phyloP scores from a whole-genome alignment of 1,140 invertebrate species.

The Gonatopus flavifemur region DNA sequence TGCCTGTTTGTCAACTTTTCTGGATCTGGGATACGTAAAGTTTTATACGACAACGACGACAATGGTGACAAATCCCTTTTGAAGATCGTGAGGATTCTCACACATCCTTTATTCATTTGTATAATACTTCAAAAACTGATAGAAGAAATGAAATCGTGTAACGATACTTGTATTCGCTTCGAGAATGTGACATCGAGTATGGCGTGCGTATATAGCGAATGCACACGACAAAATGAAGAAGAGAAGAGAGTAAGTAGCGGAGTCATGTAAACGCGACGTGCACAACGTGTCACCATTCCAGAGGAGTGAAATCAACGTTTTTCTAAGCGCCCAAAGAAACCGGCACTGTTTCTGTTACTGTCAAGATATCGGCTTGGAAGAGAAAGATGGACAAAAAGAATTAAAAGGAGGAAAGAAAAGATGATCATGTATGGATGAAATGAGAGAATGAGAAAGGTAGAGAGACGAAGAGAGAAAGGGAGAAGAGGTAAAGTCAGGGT shows the following conservation, averaged over 20 bases:
- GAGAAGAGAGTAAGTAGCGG: conserved; percentile 8
- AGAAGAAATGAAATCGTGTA: too few relatives aligned
- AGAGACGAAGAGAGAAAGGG: conserved; percentile 18
- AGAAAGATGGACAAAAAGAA: conserved; percentile 27
- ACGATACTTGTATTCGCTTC: conserved; percentile 20
- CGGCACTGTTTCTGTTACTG: conserved; percentile 23
- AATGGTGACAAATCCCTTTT: too few relatives aligned
- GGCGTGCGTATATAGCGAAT: too few relatives aligned
- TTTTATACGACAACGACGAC: too few relatives aligned
- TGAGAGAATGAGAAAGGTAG: conserved; percentile 10
- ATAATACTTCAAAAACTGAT: too few relatives aligned
- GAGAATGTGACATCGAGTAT: conserved; percentile 14
- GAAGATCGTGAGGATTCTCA: too few relatives aligned
- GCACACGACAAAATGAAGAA: too few relatives aligned
- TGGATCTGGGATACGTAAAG: too few relatives aligned
- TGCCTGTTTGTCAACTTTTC: too few relatives aligned
- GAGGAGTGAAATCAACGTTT: conserved; percentile 52
- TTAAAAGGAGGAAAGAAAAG: too few relatives aligned
- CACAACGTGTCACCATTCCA: conserved; percentile 49
- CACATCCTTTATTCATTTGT: too few relatives aligned
- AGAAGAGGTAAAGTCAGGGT: conserved; percentile 1
- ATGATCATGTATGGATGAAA: too few relatives aligned
- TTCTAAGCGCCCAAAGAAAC: conserved; percentile 38
- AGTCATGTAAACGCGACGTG: conserved; percentile 26
- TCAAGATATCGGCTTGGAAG: conserved; percentile 19